These are phyloP conservation scores for Melanostoma scalare DNA, from an alignment of 2,888 invertebrate species.

Conservation along the genomic window DNA sequence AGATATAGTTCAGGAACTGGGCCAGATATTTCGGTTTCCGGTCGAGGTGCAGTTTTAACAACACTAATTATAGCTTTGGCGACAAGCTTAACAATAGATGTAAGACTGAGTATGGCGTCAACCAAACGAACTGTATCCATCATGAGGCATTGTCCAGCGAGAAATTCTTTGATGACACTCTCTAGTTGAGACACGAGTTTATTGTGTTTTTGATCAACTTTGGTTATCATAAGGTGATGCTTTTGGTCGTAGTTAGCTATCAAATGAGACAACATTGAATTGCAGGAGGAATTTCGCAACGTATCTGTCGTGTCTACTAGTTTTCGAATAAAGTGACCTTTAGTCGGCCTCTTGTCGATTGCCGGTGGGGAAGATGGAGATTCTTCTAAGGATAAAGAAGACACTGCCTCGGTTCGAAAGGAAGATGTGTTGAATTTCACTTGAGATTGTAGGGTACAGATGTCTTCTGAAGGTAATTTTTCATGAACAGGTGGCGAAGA, in stretches of 20 bases:
- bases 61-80: constrained; percentile 60
- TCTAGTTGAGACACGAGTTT: constrained; percentile 5
- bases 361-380: constrained; percentile 53
- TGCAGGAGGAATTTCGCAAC: background rate
- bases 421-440: too few relatives aligned
- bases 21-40: constrained; percentile 65
- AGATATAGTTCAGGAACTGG: constrained; percentile 36
- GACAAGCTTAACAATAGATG: constrained; percentile 51
- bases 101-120: constrained; percentile 11
- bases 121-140: constrained; percentile 31
- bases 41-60: constrained; percentile 70
- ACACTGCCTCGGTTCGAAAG: background rate
- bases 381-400: background rate
- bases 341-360: constrained; percentile 19
- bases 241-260: constrained; percentile 46
- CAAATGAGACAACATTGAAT: constrained; percentile 48
- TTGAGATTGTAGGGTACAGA: too few relatives aligned
- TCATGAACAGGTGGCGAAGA: constrained; percentile 33
- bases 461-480: too few relatives aligned
- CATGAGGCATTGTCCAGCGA: background rate
- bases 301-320: background rate
- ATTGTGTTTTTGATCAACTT: background rate
- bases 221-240: constrained; percentile 2
- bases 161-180: background rate
- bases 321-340: constrained; percentile 17